Evolutionary conservation across 2,797 vertebrate genomes (phyloP).

Genomic region (Catharus ustulatus): DNA sequence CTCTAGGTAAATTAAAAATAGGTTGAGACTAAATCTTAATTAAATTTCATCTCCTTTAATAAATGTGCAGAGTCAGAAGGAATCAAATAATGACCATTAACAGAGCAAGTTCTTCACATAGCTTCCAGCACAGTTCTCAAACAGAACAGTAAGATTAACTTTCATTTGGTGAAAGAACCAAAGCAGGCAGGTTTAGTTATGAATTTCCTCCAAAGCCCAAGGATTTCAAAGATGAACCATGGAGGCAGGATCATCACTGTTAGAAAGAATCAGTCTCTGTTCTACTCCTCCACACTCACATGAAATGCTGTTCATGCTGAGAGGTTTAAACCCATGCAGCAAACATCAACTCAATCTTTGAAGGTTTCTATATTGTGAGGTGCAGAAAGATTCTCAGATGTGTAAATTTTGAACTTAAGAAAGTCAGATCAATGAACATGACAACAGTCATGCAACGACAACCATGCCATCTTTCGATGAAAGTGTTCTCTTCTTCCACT

Average conservation of each 20-base stretch:
- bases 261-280: neutral
- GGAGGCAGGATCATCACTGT: neutral
- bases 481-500: conserved; percentile 10
- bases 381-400: conserved; percentile 52
- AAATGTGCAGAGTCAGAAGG: neutral
- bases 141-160: neutral
- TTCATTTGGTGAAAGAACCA: neutral
- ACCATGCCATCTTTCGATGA: neutral
- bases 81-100: neutral
- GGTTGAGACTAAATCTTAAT: conserved; percentile 37
- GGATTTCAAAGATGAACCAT: neutral
- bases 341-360: conserved; percentile 46
- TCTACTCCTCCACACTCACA: neutral
- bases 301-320: neutral
- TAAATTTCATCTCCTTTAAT: conserved; percentile 21
- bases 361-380: conserved; percentile 37
- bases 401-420: conserved; percentile 65
- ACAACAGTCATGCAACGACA: conserved; percentile 59
- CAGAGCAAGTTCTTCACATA: neutral
- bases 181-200: neutral
- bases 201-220: neutral
- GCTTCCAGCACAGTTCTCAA: neutral
- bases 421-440: conserved; percentile 60
- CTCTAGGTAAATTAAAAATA: conserved; percentile 20
- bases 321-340: conserved; percentile 31